Evolutionary conservation across 2,113 vertebrate species (phyloP), one percentile per base, ranked within the genome.

Genomic region (Garra rufa): DNA sequence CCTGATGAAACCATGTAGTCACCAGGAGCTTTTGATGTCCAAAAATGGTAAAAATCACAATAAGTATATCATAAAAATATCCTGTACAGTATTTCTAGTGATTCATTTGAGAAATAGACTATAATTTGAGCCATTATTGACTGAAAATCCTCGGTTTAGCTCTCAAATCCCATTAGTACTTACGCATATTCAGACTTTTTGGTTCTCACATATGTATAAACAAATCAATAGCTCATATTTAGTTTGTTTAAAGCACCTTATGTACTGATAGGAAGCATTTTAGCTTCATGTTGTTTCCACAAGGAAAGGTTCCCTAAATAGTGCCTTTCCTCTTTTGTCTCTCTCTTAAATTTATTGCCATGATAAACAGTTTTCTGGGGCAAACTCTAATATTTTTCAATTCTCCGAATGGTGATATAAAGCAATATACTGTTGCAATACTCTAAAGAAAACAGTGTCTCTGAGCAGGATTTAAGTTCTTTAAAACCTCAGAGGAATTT

Each of bases 281-380:
- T 28, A 76, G 48, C 26, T 30, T 38, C 41, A 41, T 38, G 21
- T 14, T 44, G 6, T 41, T 79, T 63, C 76, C n/a, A 61, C 57
- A 19, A 34, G 59, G 61, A 82, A 46, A 26, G 14, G 14, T 55
- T 61, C 6, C 46, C 9, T 79, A 48, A 26, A 41, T 28, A 55
- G 17, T 65, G 6, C 13, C 59, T 13, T 69, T 28, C 52, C 65
- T 13, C 14, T 59, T 34, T 28, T 14, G 1, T 28, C 38, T 14
- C 50, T 74, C 57, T 4, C 21, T 59, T 71, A 77, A 85, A 77
- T 81, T 82, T 85, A 82, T 81, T 50, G 71, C 48, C 6, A 59
- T 48, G 76, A 77, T 85, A 63, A 87, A 43, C 52, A 1, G 0
- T 15, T 55, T 82, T 82, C 65, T 21, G 26, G 38, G 21, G 48